These are phyloP conservation scores for Epicauta chinensis DNA, from an alignment of 1,140 invertebrate genomes.

Conservation along the genomic window DNA sequence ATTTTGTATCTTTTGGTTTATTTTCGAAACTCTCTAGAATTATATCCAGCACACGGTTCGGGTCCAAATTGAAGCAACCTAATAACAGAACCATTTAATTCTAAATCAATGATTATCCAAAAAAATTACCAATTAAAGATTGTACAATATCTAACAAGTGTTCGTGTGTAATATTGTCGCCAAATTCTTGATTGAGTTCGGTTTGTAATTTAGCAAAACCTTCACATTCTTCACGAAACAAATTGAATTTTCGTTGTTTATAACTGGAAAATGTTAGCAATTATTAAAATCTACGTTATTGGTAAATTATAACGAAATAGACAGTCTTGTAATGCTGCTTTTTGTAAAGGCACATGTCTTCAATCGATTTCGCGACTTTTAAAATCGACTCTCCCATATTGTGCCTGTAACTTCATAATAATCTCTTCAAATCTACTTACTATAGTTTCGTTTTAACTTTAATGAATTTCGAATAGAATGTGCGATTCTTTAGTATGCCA, in stretches of 20 bases:
- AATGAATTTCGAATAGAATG: conserved; percentile 94
- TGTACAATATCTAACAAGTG: conserved; percentile 78
- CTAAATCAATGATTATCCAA: conserved; percentile 47
- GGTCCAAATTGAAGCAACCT: conserved; percentile 99
- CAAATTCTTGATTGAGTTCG: conserved; percentile 88
- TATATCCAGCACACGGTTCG: conserved; percentile 94
- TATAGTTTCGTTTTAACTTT: conserved; percentile 97
- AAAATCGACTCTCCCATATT: too few relatives aligned
- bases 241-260: conserved; percentile 98
- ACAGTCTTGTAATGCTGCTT: not conserved
- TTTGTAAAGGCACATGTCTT: not conserved
- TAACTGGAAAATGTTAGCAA: conserved; percentile 64
- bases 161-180: conserved; percentile 54
- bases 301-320: not conserved
- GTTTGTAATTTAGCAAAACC: conserved; percentile 96
- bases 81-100: conserved; percentile 43
- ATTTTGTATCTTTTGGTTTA: conserved; percentile 61
- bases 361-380: too few relatives aligned
- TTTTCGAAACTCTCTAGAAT: conserved; percentile 96
- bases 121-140: conserved; percentile 91
- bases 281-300: not conserved
- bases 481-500: conserved; percentile 85
- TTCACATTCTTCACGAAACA: conserved; percentile 98
- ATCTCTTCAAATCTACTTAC: conserved; percentile 63
- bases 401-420: not conserved